These are phyloP conservation scores for Iguana delicatissima DNA, from an alignment of 2,797 vertebrate species.

Conservation along the genomic window DNA sequence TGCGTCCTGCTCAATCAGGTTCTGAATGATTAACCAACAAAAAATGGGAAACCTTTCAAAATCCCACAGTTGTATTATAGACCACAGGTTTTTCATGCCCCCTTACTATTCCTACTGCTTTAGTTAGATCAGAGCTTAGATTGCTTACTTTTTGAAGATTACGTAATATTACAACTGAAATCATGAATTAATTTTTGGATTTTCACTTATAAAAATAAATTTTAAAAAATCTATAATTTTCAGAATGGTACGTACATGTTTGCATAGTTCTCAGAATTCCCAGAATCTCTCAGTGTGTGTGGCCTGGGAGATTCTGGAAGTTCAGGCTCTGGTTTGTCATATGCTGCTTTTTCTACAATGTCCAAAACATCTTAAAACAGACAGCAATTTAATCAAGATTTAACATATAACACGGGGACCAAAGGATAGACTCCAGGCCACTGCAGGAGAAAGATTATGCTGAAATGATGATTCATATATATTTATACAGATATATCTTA, in stretches of 20 bases:
- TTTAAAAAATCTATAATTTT: neutral
- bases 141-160: too few relatives aligned
- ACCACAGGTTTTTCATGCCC: neutral
- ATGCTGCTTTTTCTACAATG: neutral
- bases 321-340: neutral
- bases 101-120: neutral
- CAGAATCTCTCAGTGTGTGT: too few relatives aligned
- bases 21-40: neutral
- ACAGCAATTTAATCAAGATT: neutral
- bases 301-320: too few relatives aligned
- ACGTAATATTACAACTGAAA: too few relatives aligned
- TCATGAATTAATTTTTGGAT: too few relatives aligned
- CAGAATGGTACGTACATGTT: neutral
- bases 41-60: neutral
- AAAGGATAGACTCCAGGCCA: too few relatives aligned
- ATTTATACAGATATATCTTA: too few relatives aligned
- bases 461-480: too few relatives aligned
- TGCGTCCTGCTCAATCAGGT: neutral
- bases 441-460: neutral
- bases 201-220: too few relatives aligned
- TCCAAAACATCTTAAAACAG: neutral
- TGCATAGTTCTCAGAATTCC: neutral
- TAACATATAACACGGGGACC: neutral
- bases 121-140: too few relatives aligned
- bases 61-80: neutral